Evolutionary conservation across 2,888 invertebrate species (phyloP), one percentile per base, ranked within the genome.

Genomic region (Chymomyza caudatula): DNA sequence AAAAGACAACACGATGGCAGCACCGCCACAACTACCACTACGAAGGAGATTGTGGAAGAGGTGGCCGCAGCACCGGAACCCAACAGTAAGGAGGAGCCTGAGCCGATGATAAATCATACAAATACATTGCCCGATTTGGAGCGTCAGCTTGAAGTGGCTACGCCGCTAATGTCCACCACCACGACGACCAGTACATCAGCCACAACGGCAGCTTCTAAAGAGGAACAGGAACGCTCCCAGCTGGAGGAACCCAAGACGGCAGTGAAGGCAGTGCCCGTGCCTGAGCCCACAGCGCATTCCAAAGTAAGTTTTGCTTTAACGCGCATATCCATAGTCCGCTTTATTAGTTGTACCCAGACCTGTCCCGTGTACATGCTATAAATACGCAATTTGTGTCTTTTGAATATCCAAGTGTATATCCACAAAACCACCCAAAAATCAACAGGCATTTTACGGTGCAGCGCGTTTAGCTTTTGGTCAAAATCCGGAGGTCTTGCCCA

Each of bases 371-470:
- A 29, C 23, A 17, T 58, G 42, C 47, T 58, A 51, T 51, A 79
- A 78, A 76, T 44, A 65, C 69, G 73, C 63, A 69, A 68, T 80
- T 63, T 80, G 65, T 86, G 69, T 55, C 15, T 80, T 72, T 84
- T 77, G 62, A 71, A 86, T 78, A 74, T 71, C 84, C 65, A 81
- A 86, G 86, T 84, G 81, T 86, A 84, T 86, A 75, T 81, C 81
- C 78, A 76, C 86, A 72, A 78, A 74, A 76, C 73, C 85, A 73
- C 78, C 87, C 62, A 87, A 88, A 76, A 76, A 77, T 62, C 80
- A 83, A 71, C 83, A 93, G 93, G 91, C 93, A 56, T 93, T 93
- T 88, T 92, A 93, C 76, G 93, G 93, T 59, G 93, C 93, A 3
- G 93, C 93, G 25, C 92, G 93, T 20, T 90, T 93, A 63, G 90